Evolutionary conservation across 2,888 invertebrate genomes (phyloP), one percentile per base, ranked within the genome.

Genomic region (Bedellia somnulentella): DNA sequence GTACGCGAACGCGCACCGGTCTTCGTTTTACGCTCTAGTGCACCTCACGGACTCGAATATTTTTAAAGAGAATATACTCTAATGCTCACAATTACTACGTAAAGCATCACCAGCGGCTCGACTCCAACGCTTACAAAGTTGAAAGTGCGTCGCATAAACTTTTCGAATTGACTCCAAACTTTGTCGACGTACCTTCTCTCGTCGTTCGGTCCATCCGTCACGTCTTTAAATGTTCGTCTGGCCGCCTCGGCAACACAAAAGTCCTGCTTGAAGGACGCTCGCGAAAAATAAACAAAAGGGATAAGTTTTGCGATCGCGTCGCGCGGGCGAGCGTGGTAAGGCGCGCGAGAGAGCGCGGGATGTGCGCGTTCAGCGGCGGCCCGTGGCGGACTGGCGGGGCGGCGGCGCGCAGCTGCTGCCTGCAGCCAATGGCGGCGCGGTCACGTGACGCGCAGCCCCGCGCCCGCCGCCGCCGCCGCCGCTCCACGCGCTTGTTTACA

Each of bases 261-360:
- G 63, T 60, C 5, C 24, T 11, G 28, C 60, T 56, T 66, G 68
- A 66, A 68, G 68, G 71, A 70, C 71, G 70, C 67, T 51, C 60
- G 68, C 66, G 71, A 62, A 70, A 71, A 73, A 71, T 67, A 71
- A 73, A 71, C 70, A 71, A 73, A 73, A 71, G 70, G 62, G n/a
- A n/a, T n/a, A n/a, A 38, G 37, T 36, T 38, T 30, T 26, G 29
- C 11, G 33, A 26, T 27, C 21, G 31, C 32, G 27, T n/a, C n/a
- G n/a, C n/a, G 61, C 60, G 18, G 18, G 18, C 18, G 5, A 5
- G 5, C 18, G 24, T 27, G 34, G 33, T 15, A 29, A 18, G 18
- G 60, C 56, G 49, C 45, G 46, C 43, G n/a, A n/a, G n/a, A n/a
- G n/a, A n/a, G 40, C 49, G 36, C 42, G 46, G 49, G 57, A 58